Evolutionary conservation across 2,888 invertebrate genomes (phyloP).

Genomic region (Diplolepis rosae): DNA sequence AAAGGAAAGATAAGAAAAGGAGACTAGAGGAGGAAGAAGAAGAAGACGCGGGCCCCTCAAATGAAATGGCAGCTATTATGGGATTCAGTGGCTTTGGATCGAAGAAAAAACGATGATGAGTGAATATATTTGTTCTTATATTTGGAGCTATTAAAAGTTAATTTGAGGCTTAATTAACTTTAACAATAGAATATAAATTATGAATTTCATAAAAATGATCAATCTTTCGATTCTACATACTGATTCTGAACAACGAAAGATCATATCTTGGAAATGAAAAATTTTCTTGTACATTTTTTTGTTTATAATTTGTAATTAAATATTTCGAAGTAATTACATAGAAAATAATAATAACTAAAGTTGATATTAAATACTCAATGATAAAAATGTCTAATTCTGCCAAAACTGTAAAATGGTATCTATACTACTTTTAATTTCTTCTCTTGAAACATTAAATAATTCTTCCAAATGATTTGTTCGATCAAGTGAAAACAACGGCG

Average conservation of each 20-base stretch:
- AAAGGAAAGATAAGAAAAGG: constrained; percentile 90
- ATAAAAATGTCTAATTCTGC: too few species aligned
- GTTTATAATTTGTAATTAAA: too few species aligned
- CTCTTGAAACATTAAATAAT: not conserved
- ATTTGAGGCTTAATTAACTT: too few species aligned
- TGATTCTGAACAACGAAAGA: too few species aligned
- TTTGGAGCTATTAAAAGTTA: too few species aligned
- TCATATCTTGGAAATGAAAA: too few species aligned
- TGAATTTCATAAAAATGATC: constrained; percentile 7
- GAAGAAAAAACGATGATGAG: constrained; percentile 81
- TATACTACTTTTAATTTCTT: not conserved
- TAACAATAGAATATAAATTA: constrained; percentile 9
- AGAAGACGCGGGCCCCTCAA: constrained; percentile 73
- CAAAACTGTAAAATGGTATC: not conserved
- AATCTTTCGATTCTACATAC: too few species aligned
- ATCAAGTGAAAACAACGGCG: not conserved
- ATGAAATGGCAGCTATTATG: constrained; percentile 90
- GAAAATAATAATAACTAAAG: too few species aligned
- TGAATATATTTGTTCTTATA: not conserved
- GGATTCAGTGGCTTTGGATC: constrained; percentile 95
- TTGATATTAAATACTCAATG: too few species aligned
- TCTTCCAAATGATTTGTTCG: not conserved
- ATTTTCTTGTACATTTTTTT: too few species aligned
- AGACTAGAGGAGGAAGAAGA: constrained; percentile 82
- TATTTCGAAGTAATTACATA: too few species aligned